Percentiles rank a stretch among this genome's conserved stretches.
Conservation (phyloP, 2,888 invertebrate species). For the Deroplatys truncata region DNA sequence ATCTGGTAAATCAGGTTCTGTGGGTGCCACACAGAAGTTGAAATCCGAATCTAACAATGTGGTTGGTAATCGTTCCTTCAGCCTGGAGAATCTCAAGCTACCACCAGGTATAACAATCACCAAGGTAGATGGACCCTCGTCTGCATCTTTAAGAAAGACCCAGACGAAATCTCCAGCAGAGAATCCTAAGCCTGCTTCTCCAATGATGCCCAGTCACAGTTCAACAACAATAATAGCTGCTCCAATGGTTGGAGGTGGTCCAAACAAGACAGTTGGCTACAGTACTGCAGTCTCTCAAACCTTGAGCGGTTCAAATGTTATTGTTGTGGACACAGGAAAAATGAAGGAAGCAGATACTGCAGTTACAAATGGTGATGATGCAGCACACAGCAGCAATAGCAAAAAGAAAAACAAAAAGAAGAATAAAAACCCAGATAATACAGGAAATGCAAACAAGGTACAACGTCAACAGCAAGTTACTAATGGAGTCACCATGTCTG, state of each 20-base stretch:
- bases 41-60: neutral
- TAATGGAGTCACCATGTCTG: neutral
- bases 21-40: neutral
- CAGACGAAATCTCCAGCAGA: slow-evolving; percentile 39
- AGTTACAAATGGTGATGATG: neutral
- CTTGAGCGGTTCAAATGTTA: slow-evolving; percentile 48
- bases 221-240: slow-evolving; percentile 43
- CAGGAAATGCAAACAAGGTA: slow-evolving; percentile 34
- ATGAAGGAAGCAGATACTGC: slow-evolving; percentile 46
- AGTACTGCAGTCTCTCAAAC: slow-evolving; percentile 20
- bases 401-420: slow-evolving; percentile 49
- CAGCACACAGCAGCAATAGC: slow-evolving; percentile 50
- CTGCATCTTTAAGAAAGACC: slow-evolving; percentile 40
- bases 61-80: slow-evolving; percentile 15
- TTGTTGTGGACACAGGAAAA: slow-evolving; percentile 58
- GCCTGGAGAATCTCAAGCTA: slow-evolving; percentile 54
- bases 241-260: slow-evolving; percentile 33
- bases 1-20: slow-evolving; percentile 3
- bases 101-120: slow-evolving; percentile 81
- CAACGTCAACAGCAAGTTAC: slow-evolving; percentile 12
- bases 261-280: neutral
- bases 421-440: slow-evolving; percentile 34
- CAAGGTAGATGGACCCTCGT: slow-evolving; percentile 55
- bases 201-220: slow-evolving; percentile 3
- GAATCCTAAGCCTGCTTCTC: neutral